Percentiles rank a stretch among this genome's conserved stretches.
phyloP scores from a whole-genome alignment of 2,888 invertebrate species.

The Incurvaria masculella region DNA sequence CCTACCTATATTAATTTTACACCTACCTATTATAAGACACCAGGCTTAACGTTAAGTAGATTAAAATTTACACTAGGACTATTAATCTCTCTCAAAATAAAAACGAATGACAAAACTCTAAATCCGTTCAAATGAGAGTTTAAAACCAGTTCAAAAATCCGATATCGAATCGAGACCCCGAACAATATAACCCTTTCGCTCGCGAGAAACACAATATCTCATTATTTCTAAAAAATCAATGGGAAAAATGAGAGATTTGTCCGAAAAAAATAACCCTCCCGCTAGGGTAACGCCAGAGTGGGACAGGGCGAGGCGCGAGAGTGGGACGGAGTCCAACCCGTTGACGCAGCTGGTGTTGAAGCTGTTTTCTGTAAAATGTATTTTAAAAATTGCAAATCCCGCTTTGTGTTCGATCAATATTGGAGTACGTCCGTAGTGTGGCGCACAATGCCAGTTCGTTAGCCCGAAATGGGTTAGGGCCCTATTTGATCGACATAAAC shows the following conservation, averaged over 20 bases:
- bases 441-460: conserved; percentile 46
- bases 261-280: conserved; percentile 42
- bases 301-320: conserved; percentile 26
- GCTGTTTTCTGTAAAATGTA: conserved; percentile 33
- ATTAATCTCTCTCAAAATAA: background rate
- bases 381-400: conserved; percentile 49
- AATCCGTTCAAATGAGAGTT: conserved; percentile 5
- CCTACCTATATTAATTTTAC: no score
- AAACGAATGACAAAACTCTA: conserved; percentile 4
- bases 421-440: conserved; percentile 23
- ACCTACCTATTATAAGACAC: no score
- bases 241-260: conserved; percentile 50
- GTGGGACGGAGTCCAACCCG: conserved; percentile 33
- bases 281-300: conserved; percentile 38
- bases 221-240: conserved; percentile 44
- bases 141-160: conserved; percentile 13
- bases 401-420: conserved; percentile 47
- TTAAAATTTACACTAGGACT: no score
- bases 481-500: background rate
- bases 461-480: conserved; percentile 25
- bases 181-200: conserved; percentile 25
- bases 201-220: conserved; percentile 46
- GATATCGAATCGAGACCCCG: conserved; percentile 28
- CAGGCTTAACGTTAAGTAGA: no score
- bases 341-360: conserved; percentile 43